Conservation (phyloP, 2,113 vertebrate genomes). For the Corythornis madagascariensis region DNA sequence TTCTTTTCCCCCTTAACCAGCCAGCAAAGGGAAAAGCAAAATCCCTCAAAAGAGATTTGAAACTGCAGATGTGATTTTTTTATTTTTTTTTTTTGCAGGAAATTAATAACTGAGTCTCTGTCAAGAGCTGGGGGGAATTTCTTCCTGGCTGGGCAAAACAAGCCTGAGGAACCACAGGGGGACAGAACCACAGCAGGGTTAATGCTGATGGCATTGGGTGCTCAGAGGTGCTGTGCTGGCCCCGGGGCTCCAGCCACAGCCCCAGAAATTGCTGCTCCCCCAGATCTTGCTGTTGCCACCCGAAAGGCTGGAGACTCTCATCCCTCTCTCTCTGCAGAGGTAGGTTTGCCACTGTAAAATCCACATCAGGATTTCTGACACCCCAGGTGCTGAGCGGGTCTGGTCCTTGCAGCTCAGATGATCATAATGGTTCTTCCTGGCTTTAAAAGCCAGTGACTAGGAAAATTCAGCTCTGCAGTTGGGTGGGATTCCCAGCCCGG, state of each 20-base stretch:
- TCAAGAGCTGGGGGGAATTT: neutral
- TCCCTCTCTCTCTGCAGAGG: neutral
- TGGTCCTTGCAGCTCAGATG: neutral
- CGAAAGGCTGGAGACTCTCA: neutral
- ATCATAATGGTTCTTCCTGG: neutral
- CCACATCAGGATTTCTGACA: neutral
- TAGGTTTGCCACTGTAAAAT: neutral
- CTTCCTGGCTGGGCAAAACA: neutral
- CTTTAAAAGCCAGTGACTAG: neutral
- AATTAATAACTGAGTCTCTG: neutral
- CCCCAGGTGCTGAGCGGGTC: neutral
- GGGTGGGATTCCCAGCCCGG: neutral
- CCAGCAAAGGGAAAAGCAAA: neutral
- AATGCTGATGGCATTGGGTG: rapidly evolving
- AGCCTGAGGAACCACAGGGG: neutral
- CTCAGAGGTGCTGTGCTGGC: rapidly evolving
- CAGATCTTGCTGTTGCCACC: neutral
- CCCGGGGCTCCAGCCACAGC: neutral
- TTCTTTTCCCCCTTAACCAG: neutral
- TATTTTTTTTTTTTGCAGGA: neutral
- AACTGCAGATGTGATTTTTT: neutral
- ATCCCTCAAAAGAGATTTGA: neutral
- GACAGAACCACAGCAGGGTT: neutral
- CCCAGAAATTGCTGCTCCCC: neutral
- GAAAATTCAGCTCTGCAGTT: neutral